Conservation (phyloP, 2,888 invertebrate species). For the Hydrotaea diabolus region DNA sequence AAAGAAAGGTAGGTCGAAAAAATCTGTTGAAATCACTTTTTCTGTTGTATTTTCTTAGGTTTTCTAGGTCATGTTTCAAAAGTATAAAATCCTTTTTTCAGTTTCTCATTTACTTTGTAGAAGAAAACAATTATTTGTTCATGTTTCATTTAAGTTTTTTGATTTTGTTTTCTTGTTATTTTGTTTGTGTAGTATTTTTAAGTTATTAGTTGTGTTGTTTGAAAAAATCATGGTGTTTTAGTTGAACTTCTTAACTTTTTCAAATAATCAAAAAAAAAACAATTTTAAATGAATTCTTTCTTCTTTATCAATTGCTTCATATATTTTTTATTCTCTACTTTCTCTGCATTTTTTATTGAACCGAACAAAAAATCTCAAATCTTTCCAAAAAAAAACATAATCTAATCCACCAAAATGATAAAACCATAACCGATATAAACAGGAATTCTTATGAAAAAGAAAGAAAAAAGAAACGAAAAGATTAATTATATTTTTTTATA, state of each 20-base stretch:
- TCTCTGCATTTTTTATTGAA: slow-evolving; percentile 75
- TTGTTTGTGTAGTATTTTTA: slow-evolving; percentile 48
- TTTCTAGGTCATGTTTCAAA: slow-evolving; percentile 57
- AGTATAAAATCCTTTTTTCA: slow-evolving; percentile 44
- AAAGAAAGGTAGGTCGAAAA: slow-evolving; percentile 85
- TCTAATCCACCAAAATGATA: slow-evolving; percentile 1
- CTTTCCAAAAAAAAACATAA: slow-evolving; percentile 40
- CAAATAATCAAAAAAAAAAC: slow-evolving; percentile 25
- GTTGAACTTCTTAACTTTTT: slow-evolving; percentile 60
- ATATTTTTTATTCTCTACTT: slow-evolving; percentile 78
- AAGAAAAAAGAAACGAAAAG: slow-evolving; percentile 79
- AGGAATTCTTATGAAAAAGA: slow-evolving; percentile 79
- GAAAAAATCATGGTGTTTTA: slow-evolving; percentile 53
- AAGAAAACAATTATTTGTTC: slow-evolving; percentile 42
- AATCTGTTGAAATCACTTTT: slow-evolving; percentile 46
- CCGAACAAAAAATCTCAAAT: slow-evolving; percentile 47
- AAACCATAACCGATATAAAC: slow-evolving; percentile 42
- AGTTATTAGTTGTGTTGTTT: slow-evolving; percentile 34
- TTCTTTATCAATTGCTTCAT: slow-evolving; percentile 77
- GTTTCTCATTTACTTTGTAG: slow-evolving; percentile 43
- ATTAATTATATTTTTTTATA: slow-evolving; percentile 55
- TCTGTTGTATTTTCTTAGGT: slow-evolving; percentile 64
- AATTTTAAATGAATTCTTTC: slow-evolving; percentile 73
- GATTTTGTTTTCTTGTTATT: slow-evolving; percentile 30
- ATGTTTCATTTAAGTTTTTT: slow-evolving; percentile 29